Percentiles rank a stretch among this genome's conserved stretches.
phyloP scores from a whole-genome alignment of 2,797 vertebrate genomes.

The Gobionotothen gibberifrons region DNA sequence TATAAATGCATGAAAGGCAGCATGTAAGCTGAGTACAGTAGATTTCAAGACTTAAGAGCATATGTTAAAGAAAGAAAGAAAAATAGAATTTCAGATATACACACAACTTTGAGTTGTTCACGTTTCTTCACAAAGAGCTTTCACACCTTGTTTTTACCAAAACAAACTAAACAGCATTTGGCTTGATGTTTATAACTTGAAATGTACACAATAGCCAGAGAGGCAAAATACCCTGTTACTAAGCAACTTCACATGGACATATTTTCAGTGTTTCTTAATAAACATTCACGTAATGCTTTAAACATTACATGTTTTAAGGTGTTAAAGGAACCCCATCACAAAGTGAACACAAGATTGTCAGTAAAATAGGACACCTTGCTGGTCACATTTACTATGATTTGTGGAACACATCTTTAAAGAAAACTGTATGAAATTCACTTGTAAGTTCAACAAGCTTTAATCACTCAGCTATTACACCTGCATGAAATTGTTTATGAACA shows the following conservation, averaged over 20 bases:
- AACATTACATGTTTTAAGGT: slow-evolving; percentile 8
- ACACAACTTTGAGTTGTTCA: neutral
- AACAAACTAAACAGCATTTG: slow-evolving; percentile 1
- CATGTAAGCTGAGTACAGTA: neutral
- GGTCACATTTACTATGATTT: neutral
- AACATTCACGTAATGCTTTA: neutral
- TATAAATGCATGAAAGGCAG: slow-evolving; percentile 16
- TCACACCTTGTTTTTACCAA: neutral
- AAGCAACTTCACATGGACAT: neutral
- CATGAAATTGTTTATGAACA: neutral
- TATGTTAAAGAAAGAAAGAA: neutral
- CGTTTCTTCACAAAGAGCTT: neutral
- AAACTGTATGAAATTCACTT: neutral
- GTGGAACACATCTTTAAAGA: neutral
- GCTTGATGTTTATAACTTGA: neutral
- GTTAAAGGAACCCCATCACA: slow-evolving; percentile 10
- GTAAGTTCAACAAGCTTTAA: neutral
- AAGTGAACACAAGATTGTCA: neutral
- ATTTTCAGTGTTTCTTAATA: slow-evolving; percentile 9
- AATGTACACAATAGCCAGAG: neutral
- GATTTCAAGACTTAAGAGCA: slow-evolving; percentile 5
- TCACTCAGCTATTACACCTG: neutral
- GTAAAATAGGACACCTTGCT: neutral
- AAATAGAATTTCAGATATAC: neutral
- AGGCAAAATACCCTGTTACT: neutral